phyloP scores from a whole-genome alignment of 2,797 vertebrate species.

The Allenopithecus nigroviridis region DNA sequence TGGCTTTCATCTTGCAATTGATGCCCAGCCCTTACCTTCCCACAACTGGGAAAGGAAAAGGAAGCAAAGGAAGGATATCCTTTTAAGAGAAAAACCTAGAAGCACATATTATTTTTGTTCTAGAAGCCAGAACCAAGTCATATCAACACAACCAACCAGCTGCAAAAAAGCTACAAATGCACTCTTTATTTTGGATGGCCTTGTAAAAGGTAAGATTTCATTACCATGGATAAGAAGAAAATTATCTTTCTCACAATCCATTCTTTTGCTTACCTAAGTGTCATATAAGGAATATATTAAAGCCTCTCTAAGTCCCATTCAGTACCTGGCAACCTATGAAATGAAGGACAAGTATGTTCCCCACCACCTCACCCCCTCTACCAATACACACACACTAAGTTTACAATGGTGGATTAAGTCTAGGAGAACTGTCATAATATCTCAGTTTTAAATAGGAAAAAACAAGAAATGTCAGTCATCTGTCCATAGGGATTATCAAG shows the following conservation, averaged over 20 bases:
- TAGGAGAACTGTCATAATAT: not conserved
- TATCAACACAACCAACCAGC: not conserved
- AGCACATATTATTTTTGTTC: not conserved
- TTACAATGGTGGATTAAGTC: not conserved
- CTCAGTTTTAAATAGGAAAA: not conserved
- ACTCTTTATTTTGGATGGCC: not conserved
- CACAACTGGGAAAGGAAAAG: not conserved
- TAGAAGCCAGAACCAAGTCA: conserved; percentile 20
- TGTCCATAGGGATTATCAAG: not conserved
- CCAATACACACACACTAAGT: not conserved
- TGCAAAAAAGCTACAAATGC: not conserved
- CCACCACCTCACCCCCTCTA: not conserved
- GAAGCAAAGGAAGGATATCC: not conserved
- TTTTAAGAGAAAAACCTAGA: not conserved
- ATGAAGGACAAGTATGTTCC: not conserved
- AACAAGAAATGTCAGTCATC: not conserved
- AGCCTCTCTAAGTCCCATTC: not conserved
- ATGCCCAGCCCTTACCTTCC: not conserved
- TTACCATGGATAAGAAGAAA: not conserved
- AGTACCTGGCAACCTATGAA: not conserved
- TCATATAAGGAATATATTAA: not conserved
- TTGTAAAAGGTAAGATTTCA: not conserved
- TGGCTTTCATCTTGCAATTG: not conserved
- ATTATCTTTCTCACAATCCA: not conserved
- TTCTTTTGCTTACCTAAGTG: not conserved